Percentiles rank a stretch among this genome's conserved stretches.
Conservation (phyloP, 1,140 invertebrate species). For the Bombus vancouverensis region DNA sequence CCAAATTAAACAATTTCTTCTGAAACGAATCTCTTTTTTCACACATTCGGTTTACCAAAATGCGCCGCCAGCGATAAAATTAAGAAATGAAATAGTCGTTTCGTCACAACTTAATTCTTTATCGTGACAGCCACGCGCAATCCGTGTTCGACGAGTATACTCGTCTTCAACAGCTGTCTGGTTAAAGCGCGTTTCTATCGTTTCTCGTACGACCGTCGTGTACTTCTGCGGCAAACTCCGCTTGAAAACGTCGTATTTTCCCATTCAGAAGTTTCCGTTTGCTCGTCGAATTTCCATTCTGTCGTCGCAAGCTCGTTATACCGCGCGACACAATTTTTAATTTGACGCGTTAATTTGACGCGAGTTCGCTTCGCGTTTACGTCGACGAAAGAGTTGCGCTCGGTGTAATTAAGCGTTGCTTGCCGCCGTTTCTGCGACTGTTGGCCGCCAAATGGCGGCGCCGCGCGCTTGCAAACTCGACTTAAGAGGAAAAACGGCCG, state of each 20-base stretch:
- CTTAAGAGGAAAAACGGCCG: conserved; percentile 37
- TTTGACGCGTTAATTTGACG: not conserved
- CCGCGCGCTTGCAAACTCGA: conserved; percentile 6
- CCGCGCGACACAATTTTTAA: too few relatives aligned
- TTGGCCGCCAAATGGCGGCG: not conserved
- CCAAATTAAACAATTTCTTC: not conserved
- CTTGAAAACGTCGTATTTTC: too few relatives aligned
- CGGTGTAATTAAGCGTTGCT: conserved; percentile 11
- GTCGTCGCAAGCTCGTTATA: not conserved
- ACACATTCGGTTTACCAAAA: too few relatives aligned
- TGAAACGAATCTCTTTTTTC: not conserved
- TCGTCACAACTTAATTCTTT: too few relatives aligned
- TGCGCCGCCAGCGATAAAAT: accelerated
- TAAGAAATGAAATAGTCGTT: too few relatives aligned
- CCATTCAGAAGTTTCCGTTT: too few relatives aligned
- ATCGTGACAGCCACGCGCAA: too few relatives aligned
- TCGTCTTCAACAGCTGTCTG: too few relatives aligned
- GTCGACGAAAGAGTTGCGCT: not conserved
- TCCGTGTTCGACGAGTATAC: too few relatives aligned
- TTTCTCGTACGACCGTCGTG: too few relatives aligned
- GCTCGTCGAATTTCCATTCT: not conserved
- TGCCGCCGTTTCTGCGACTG: not conserved
- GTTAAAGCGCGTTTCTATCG: too few relatives aligned
- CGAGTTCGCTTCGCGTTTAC: not conserved
- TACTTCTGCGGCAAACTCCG: too few relatives aligned